Percentiles rank a stretch among this genome's conserved stretches.
Evolutionary conservation across 2,113 vertebrate genomes (phyloP).

Genomic region (Vombatus ursinus): DNA sequence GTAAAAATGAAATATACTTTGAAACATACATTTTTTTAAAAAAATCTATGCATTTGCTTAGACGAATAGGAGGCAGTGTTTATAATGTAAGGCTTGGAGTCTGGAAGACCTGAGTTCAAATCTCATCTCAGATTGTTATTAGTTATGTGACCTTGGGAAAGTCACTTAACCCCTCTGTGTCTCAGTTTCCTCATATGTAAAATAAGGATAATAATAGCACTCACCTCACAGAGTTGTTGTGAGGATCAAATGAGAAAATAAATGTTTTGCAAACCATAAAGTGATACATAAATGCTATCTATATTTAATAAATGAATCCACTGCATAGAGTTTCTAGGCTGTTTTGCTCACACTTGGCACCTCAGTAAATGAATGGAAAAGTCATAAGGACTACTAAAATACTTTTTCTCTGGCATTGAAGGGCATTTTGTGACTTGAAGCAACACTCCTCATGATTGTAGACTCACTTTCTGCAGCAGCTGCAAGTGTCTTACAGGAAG

Average conservation of each 20-base stretch:
- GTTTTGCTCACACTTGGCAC: neutral
- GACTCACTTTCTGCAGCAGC: neutral
- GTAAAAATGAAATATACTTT: conserved; percentile 39
- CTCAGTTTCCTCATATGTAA: neutral
- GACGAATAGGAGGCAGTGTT: neutral
- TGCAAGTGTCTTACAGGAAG: neutral
- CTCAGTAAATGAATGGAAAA: neutral
- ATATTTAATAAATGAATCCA: neutral
- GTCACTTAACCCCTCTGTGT: neutral
- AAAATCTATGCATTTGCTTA: neutral
- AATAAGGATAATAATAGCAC: neutral
- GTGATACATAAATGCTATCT: neutral
- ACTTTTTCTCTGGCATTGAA: neutral
- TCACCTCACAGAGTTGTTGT: neutral
- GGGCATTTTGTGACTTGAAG: neutral
- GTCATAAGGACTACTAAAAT: neutral
- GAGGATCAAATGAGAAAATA: neutral
- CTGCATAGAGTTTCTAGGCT: neutral
- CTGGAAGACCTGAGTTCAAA: neutral
- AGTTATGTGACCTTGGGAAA: neutral
- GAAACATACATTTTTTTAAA: neutral
- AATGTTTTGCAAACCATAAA: neutral
- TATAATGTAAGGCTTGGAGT: neutral
- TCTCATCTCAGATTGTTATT: neutral
- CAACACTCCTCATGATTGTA: neutral